Conservation (phyloP, 2,888 invertebrate genomes). For the Chrysomela aeneicollis region DNA sequence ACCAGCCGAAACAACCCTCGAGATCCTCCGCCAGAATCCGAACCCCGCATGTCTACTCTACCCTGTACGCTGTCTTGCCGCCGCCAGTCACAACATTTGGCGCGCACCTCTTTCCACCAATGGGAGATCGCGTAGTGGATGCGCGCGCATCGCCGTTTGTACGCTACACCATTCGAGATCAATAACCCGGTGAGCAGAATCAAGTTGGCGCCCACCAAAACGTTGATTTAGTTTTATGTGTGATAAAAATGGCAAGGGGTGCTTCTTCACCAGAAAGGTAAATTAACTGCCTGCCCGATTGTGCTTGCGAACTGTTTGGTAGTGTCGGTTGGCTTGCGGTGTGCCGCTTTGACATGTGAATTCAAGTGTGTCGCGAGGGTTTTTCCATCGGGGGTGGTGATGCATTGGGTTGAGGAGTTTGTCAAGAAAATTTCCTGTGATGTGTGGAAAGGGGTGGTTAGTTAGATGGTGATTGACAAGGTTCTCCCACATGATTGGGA, state of each 20-base stretch:
- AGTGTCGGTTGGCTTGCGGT: conserved; percentile 20
- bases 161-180: conserved; percentile 44
- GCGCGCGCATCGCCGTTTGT: conserved; percentile 44
- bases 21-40: conserved; percentile 39
- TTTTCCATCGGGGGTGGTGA: conserved; percentile 27
- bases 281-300: conserved; percentile 49
- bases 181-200: conserved; percentile 49
- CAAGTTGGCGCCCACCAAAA: conserved; percentile 52
- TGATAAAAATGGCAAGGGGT: conserved; percentile 76
- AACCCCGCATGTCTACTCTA: conserved; percentile 45
- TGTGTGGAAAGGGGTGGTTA: neutral
- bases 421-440: conserved; percentile 4
- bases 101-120: conserved; percentile 54
- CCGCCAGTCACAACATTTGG: conserved; percentile 52
- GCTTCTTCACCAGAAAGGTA: conserved; percentile 73
- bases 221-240: conserved; percentile 66
- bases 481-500: neutral
- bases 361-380: conserved; percentile 25
- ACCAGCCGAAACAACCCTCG: conserved; percentile 24
- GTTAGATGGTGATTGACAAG: neutral
- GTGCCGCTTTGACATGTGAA: conserved; percentile 28
- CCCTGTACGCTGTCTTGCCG: conserved; percentile 11
- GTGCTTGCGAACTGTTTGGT: conserved; percentile 15
- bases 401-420: conserved; percentile 26
- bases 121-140: conserved; percentile 39